Evolutionary conservation across 2,797 vertebrate species (phyloP).

Genomic region (Chaenodraco wilsoni): DNA sequence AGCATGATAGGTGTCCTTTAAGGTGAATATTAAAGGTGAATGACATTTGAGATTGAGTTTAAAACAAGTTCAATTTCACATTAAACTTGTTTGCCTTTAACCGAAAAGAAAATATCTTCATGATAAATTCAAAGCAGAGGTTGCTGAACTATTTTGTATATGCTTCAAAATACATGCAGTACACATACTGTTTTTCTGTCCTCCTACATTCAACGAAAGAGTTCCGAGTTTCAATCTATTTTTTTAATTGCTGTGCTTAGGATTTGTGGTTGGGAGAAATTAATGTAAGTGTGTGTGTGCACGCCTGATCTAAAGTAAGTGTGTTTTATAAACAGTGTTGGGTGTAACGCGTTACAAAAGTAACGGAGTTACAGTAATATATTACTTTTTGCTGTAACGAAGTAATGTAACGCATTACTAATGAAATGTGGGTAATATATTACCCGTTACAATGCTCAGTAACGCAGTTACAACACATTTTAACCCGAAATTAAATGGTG

Average conservation of each 20-base stretch:
- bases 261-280: background rate
- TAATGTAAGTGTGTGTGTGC: background rate
- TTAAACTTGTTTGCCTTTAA: conserved; percentile 1
- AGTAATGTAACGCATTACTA: no score
- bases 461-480: no score
- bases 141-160: background rate
- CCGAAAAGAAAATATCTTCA: background rate
- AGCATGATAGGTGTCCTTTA: background rate
- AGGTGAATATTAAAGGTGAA: background rate
- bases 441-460: no score
- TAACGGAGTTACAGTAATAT: no score
- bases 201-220: conserved; percentile 18
- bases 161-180: background rate
- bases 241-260: background rate
- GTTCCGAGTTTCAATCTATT: conserved; percentile 24
- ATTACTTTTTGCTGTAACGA: no score
- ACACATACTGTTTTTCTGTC: background rate
- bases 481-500: no score
- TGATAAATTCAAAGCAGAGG: background rate
- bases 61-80: background rate
- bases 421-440: no score
- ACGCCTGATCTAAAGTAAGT: no score
- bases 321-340: no score
- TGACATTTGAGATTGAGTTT: background rate
- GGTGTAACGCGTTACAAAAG: no score